A percentile compares a stretch with the other conserved stretches of the same genome.
Conservation (phyloP, 1,140 invertebrate species). For the Megalopta genalis region DNA sequence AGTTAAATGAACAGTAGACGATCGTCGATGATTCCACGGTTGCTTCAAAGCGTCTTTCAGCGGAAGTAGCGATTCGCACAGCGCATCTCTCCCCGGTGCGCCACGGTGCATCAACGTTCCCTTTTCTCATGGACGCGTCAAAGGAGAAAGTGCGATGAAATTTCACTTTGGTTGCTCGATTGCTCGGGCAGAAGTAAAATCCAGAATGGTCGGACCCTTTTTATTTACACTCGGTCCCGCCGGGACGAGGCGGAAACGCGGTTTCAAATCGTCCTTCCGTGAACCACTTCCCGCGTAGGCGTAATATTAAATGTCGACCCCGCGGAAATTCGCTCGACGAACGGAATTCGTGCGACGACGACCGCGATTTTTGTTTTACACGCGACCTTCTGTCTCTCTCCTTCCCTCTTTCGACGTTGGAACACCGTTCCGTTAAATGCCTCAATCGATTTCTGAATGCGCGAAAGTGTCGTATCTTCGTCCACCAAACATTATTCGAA, state of each 20-base stretch:
- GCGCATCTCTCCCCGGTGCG: no score
- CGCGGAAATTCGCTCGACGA: conserved; percentile 13
- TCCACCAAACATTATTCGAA: no score
- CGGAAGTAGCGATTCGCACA: no score
- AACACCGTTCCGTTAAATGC: neutral
- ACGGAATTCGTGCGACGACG: neutral
- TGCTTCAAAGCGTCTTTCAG: no score
- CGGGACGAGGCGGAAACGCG: neutral
- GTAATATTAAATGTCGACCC: neutral
- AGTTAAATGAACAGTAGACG: no score
- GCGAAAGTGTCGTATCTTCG: no score
- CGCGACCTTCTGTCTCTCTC: neutral
- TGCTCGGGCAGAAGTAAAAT: neutral
- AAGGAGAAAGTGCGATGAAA: conserved; percentile 7
- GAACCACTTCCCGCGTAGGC: neutral
- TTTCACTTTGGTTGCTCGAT: conserved; percentile 1
- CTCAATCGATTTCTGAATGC: no score
- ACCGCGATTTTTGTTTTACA: neutral
- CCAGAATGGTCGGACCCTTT: neutral
- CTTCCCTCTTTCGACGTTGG: neutral
- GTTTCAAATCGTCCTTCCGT: conserved; percentile 1
- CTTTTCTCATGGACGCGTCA: neutral
- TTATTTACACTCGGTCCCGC: neutral
- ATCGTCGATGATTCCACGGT: no score
- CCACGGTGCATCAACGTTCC: neutral